Evolutionary conservation across 1,140 invertebrate species (phyloP).

Genomic region (Cepaea nemoralis): DNA sequence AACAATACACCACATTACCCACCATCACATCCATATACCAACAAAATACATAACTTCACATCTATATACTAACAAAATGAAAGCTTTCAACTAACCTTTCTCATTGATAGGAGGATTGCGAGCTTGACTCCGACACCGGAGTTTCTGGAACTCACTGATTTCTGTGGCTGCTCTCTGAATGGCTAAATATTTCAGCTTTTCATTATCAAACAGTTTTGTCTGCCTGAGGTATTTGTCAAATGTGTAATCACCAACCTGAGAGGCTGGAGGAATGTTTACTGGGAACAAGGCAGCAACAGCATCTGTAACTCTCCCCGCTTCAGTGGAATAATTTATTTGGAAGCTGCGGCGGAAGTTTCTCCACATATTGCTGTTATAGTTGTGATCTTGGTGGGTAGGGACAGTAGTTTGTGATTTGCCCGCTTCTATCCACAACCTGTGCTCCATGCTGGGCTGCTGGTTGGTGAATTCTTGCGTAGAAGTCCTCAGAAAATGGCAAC

Average conservation of each 20-base stretch:
- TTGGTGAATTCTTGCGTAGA: slow-evolving; percentile 54
- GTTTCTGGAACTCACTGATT: slow-evolving; percentile 60
- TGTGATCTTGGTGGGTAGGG: slow-evolving; percentile 60
- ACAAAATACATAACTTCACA: too few species aligned
- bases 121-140: slow-evolving; percentile 62
- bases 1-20: too few species aligned
- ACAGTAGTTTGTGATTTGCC: slow-evolving; percentile 66
- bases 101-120: slow-evolving; percentile 70
- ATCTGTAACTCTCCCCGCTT: slow-evolving; percentile 65
- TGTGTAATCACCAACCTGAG: slow-evolving; percentile 65
- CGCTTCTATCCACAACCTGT: slow-evolving; percentile 69
- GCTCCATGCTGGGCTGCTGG: slow-evolving; percentile 59
- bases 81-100: slow-evolving; percentile 58
- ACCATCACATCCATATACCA: too few species aligned
- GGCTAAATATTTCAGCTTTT: slow-evolving; percentile 63
- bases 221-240: slow-evolving; percentile 69
- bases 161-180: slow-evolving; percentile 64
- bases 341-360: slow-evolving; percentile 67
- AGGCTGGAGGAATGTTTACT: slow-evolving; percentile 68
- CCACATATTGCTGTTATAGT: slow-evolving; percentile 71
- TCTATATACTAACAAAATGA: not conserved
- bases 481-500: slow-evolving; percentile 65
- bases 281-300: slow-evolving; percentile 69
- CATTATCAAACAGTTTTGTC: slow-evolving; percentile 62
- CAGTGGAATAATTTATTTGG: slow-evolving; percentile 62